These are phyloP conservation scores for Drosophila nr. fundita DNA, from an alignment of 2,888 invertebrate species.

Conservation along the genomic window DNA sequence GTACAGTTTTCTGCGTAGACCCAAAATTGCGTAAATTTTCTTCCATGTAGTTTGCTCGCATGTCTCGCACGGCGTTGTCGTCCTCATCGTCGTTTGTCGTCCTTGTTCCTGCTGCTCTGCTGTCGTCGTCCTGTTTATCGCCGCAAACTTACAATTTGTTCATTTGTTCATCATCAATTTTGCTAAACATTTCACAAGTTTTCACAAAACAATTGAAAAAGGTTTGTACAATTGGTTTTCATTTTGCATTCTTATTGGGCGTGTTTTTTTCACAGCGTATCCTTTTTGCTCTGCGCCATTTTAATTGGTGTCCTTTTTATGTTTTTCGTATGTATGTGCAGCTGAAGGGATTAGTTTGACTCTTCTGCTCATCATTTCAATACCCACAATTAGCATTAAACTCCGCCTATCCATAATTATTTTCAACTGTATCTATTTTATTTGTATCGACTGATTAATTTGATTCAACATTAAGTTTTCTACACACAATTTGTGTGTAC, in stretches of 20 bases:
- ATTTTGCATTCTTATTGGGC: slow-evolving; percentile 48
- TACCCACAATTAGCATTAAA: not conserved
- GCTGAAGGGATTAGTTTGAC: slow-evolving; percentile 23
- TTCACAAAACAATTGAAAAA: slow-evolving; percentile 13
- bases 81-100: slow-evolving; percentile 45
- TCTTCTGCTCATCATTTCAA: slow-evolving; percentile 2
- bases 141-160: slow-evolving; percentile 49
- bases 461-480: slow-evolving; percentile 1
- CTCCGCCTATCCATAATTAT: not conserved
- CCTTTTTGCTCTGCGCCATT: slow-evolving; percentile 50
- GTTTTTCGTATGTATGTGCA: slow-evolving; percentile 31
- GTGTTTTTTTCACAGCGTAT: slow-evolving; percentile 22
- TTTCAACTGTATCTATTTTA: slow-evolving; percentile 2
- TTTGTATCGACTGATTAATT: not conserved
- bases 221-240: slow-evolving; percentile 46
- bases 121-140: slow-evolving; percentile 34
- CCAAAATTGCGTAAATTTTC: slow-evolving; percentile 80
- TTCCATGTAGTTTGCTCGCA: slow-evolving; percentile 69
- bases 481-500: slow-evolving; percentile 19
- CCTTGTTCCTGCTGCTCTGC: slow-evolving; percentile 31
- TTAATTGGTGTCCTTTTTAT: slow-evolving; percentile 49
- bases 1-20: slow-evolving; percentile 80
- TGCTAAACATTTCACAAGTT: slow-evolving; percentile 19
- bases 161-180: slow-evolving; percentile 39
- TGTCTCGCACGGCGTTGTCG: slow-evolving; percentile 72